Evolutionary conservation across 2,113 vertebrate species (phyloP), one percentile per base, ranked within the genome.

Genomic region (Phaethornis superciliosus): DNA sequence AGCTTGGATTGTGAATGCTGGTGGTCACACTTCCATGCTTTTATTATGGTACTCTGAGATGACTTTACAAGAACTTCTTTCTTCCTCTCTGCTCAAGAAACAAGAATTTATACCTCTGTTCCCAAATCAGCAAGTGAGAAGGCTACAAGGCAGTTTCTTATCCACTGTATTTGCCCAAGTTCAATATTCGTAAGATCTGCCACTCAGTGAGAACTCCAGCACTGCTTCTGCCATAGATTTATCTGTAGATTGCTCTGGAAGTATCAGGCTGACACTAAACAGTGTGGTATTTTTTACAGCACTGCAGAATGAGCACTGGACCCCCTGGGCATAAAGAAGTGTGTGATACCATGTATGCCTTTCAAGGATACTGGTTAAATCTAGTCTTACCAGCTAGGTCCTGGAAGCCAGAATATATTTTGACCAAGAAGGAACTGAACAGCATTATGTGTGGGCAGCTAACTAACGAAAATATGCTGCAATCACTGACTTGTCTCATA

Each of bases 181-280:
- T 68, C 54, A 64, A 7, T 22, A 72, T n/a, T 56, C 10, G 21
- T 32, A 30, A 81, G 23, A 67, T 3, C 35, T 58, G n/a, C 6
- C 42, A 42, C 22, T 22, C 14, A 14, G 4, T 2, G 3, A 69
- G 65, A 70, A 28, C 32, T 49, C 19, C 56, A 65, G 60, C 47
- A 52, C 44, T 64, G 47, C 77, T 59, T 58, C 69, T 26, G 26
- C 10, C 56, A 60, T 40, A 86, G 33, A 16, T 21, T 8, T 65
- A 85, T 10, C 14, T 52, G 14, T 26, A 81, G 20, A 28, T 4
- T 47, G 26, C 28, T 63, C 37, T 22, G 51, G 64, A 80, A 59
- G 22, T 30, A 51, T 0, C 8, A 16, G 32, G 37, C n/a, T 56
- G 18, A 18, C 7, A 18, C 7, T 26, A 0, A 0, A 5, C 6